Evolutionary conservation across 2,888 invertebrate species (phyloP), one percentile per base, ranked within the genome.

Genomic region (Eugnorisma glareosa): DNA sequence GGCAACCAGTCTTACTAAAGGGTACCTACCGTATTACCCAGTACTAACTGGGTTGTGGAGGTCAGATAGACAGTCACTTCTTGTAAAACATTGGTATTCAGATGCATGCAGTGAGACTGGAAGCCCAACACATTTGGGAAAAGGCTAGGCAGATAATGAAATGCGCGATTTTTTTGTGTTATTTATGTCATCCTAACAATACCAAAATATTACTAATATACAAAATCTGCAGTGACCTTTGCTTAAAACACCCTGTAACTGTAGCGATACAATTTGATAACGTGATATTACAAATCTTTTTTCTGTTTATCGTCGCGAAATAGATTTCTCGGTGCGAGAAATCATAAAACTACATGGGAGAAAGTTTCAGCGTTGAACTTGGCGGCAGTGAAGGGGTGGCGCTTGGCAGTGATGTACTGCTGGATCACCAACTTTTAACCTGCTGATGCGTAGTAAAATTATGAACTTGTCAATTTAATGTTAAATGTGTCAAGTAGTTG

Each of bases 401-500:
- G 64, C 37, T 77, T 77, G 77, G 21, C 68, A 48, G 43, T 67
- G 59, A 78, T 57, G 37, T 79, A 73, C n/a, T 78, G 73, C 73
- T 51, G 69, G 73, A 72, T 51, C 43, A n/a, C 69, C 7, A n/a
- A 81, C 40, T 68, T 77, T n/a, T 7, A 61, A 35, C 40, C 3
- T 11, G 24, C 5, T 40, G 45, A 15, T 63, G 45, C 45, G 51
- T 48, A 40, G 40, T 5, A 61, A 76, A 73, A 54, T 66, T 54
- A 68, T 57, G 64, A 51, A 51, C 28, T 43, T 57, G 35, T 40
- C 18, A 61, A 40, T 61, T 28, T 35, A 43, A 48, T 37, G 6
- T 66, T 15, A 5, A 67, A 43, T 31, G 11, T 37, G 51, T 28
- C 3, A 4, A 45, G n/a, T 31, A 66, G 1, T 73, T 28, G 7